phyloP scores from a whole-genome alignment of 2,113 vertebrate species.

The Charadrius vociferus region DNA sequence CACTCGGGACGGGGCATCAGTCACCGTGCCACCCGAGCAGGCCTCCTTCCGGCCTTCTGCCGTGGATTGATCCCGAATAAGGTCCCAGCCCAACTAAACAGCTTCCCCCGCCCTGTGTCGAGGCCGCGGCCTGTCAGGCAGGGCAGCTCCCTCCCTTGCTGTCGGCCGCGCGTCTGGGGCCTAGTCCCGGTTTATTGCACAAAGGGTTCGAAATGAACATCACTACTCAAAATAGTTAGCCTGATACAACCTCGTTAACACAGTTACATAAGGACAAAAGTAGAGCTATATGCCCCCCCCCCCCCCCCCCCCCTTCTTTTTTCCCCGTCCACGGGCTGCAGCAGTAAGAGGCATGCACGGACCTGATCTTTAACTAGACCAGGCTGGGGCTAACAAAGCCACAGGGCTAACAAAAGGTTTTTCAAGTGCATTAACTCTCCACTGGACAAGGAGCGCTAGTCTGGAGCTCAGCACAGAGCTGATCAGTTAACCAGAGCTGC shows the following conservation, averaged over 20 bases:
- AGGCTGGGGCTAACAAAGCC: not conserved
- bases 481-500: not conserved
- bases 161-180: not conserved
- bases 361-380: not conserved
- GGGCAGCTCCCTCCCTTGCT: not conserved
- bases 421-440: not conserved
- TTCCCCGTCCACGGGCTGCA: not conserved
- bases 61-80: not conserved
- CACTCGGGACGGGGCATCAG: no score
- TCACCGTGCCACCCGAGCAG: not conserved
- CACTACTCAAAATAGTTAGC: not conserved
- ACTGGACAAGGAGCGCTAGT: fast-evolving
- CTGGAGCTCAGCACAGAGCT: not conserved
- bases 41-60: fast-evolving
- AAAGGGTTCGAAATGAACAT: not conserved
- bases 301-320: no score
- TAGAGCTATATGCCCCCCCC: not conserved
- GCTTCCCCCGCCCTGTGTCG: fast-evolving
- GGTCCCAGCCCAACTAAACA: no score
- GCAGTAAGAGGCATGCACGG: not conserved
- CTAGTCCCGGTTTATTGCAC: fast-evolving
- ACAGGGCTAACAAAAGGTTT: not conserved
- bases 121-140: not conserved
- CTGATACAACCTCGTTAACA: not conserved
- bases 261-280: not conserved